Evolutionary conservation across 2,113 vertebrate species (phyloP).

Genomic region (Labrus mixtus): DNA sequence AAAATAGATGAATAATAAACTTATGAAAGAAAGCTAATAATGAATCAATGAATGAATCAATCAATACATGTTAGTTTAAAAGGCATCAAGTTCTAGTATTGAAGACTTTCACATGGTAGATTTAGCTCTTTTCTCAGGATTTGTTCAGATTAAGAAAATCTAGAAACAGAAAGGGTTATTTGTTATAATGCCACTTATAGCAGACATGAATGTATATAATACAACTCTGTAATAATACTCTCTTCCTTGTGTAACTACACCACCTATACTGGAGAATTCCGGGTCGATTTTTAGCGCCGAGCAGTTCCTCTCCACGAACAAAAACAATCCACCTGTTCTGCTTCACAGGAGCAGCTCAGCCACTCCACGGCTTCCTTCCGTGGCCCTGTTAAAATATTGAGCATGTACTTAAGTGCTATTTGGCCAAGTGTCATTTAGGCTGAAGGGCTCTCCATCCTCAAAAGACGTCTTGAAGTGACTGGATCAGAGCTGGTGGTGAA

Average conservation of each 20-base stretch:
- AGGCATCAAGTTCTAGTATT: too few species aligned
- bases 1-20: neutral
- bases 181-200: neutral
- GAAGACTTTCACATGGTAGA: too few species aligned
- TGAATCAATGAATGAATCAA: too few species aligned
- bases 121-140: too few species aligned
- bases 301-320: constrained; percentile 33
- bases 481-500: constrained; percentile 76
- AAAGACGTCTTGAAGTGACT: constrained; percentile 85
- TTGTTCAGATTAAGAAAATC: too few species aligned
- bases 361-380: constrained; percentile 72
- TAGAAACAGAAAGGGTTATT: neutral
- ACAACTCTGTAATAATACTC: neutral
- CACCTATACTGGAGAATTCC: neutral
- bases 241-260: neutral
- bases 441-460: constrained; percentile 85
- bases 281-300: constrained; percentile 37
- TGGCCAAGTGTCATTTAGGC: constrained; percentile 87
- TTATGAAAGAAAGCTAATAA: neutral
- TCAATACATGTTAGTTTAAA: too few species aligned
- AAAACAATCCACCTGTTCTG: constrained; percentile 76
- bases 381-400: constrained; percentile 87
- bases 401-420: constrained; percentile 88
- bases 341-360: constrained; percentile 54
- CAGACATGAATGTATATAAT: neutral